Evolutionary conservation across 92 coral and sea anemone genomes (phyloP).

Genomic region (Paramuricea clavata): DNA sequence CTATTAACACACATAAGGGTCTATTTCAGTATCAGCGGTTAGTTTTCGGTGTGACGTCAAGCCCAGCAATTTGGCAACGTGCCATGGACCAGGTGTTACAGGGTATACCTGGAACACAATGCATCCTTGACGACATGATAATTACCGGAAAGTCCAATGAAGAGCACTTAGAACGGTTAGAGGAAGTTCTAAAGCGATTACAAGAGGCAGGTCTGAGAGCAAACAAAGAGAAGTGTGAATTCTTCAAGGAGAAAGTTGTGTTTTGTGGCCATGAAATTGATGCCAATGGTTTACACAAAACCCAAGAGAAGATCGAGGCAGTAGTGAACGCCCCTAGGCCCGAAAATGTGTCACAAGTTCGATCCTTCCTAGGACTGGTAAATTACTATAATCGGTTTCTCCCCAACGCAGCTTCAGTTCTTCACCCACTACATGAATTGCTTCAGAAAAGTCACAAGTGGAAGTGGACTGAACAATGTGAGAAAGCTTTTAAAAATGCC

Average conservation of each 20-base stretch:
- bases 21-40: slow-evolving; percentile 67
- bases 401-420: too few relatives aligned
- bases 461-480: too few relatives aligned
- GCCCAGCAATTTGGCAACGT: slow-evolving; percentile 74
- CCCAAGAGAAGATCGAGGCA: slow-evolving; percentile 50
- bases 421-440: too few relatives aligned
- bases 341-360: too few relatives aligned
- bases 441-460: too few relatives aligned
- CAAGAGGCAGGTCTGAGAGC: slow-evolving; percentile 64
- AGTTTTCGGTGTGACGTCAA: slow-evolving; percentile 70
- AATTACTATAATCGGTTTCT: too few relatives aligned
- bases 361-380: too few relatives aligned
- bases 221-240: slow-evolving; percentile 62
- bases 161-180: slow-evolving; percentile 62
- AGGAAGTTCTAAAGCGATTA: slow-evolving; percentile 54
- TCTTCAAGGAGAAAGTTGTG: slow-evolving; percentile 43
- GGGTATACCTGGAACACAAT: slow-evolving; percentile 58
- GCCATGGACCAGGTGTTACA: slow-evolving; percentile 68
- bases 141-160: slow-evolving; percentile 58
- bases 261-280: slow-evolving; percentile 56
- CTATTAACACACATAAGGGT: slow-evolving; percentile 75
- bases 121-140: slow-evolving; percentile 68
- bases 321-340: too few relatives aligned
- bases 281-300: slow-evolving; percentile 48
- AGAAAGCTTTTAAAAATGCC: too few relatives aligned